phyloP scores from a whole-genome alignment of 2,113 vertebrate genomes.

The Anoplopoma fimbria region DNA sequence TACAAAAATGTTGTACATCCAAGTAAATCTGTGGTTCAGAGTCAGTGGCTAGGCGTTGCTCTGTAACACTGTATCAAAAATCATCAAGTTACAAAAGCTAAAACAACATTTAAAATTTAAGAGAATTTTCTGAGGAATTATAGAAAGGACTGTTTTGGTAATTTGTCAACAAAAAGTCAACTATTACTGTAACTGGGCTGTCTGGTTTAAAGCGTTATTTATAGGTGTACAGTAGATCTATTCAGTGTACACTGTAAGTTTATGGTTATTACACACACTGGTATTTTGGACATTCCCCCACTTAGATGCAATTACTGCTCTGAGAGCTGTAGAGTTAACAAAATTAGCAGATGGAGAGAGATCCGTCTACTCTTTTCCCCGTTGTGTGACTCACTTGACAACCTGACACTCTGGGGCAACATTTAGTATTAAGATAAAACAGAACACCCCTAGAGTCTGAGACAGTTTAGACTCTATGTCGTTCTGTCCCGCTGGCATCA shows the following conservation, averaged over 20 bases:
- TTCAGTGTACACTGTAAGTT: neutral
- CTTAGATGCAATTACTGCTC: slow-evolving; percentile 39
- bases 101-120: neutral
- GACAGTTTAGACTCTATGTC: slow-evolving; percentile 44
- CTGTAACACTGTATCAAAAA: neutral
- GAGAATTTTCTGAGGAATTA: neutral
- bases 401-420: slow-evolving; percentile 17
- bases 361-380: neutral
- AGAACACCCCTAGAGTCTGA: slow-evolving; percentile 34
- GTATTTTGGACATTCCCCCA: slow-evolving; percentile 33
- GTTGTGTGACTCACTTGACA: slow-evolving; percentile 1
- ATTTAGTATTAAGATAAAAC: slow-evolving; percentile 46
- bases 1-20: neutral
- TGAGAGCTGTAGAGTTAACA: slow-evolving; percentile 36
- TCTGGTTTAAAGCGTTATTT: neutral
- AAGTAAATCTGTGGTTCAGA: neutral
- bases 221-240: neutral
- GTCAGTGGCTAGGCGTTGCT: neutral
- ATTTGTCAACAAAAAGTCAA: neutral
- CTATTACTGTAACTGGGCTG: neutral
- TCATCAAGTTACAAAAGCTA: neutral
- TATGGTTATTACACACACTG: slow-evolving; percentile 42
- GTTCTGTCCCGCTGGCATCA: slow-evolving; percentile 32
- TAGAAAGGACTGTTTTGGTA: neutral
- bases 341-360: slow-evolving; percentile 34